Percentiles rank a stretch among this genome's conserved stretches.
These are phyloP conservation scores for Terrapene triunguis DNA, from an alignment of 2,113 vertebrate genomes.

Conservation along the genomic window DNA sequence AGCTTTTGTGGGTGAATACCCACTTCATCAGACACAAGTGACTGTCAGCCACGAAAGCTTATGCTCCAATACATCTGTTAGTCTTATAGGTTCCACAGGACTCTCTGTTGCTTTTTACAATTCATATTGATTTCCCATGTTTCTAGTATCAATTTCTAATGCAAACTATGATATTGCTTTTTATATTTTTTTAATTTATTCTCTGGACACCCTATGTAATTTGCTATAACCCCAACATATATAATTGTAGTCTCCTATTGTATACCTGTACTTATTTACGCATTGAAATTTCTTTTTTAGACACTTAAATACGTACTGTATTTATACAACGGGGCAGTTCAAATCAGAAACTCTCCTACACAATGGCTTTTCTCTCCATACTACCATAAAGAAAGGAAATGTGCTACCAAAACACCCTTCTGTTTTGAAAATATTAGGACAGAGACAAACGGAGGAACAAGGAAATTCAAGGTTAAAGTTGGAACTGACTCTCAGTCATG, in stretches of 20 bases:
- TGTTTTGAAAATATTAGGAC: background rate
- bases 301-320: background rate
- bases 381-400: background rate
- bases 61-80: too few relatives aligned
- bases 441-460: background rate
- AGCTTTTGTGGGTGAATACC: too few relatives aligned
- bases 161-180: background rate
- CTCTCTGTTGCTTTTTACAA: background rate
- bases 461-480: background rate
- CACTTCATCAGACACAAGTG: too few relatives aligned
- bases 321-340: background rate
- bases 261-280: background rate
- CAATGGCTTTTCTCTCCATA: background rate
- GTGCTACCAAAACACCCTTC: background rate
- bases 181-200: background rate
- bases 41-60: too few relatives aligned
- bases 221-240: background rate
- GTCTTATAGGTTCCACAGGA: too few relatives aligned
- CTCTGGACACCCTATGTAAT: background rate
- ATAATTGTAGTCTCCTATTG: background rate
- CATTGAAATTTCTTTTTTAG: background rate
- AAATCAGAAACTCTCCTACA: background rate
- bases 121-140: conserved; percentile 23
- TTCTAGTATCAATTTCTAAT: background rate
- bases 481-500: background rate